Base-by-base conservation (phyloP, 2,888 invertebrate genomes). In the Epinotia nisella region DNA sequence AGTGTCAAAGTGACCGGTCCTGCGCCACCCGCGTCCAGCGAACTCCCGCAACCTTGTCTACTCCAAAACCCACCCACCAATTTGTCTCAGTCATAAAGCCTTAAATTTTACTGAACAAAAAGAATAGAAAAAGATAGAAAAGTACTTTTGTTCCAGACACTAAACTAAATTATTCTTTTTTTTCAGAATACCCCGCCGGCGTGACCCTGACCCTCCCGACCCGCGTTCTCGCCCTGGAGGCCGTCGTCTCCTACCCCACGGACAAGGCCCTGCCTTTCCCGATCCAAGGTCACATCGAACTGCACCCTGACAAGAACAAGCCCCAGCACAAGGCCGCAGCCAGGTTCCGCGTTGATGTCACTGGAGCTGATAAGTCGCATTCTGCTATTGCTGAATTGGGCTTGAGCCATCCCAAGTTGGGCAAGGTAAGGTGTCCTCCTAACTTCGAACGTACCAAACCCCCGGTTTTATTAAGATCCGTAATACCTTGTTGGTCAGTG, bases 241-340 rank as follows among this genome's bases (percentile, higher is more conserved):
- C 94, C 0, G 82, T 87, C 0, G 90, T 94, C n/a, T 82, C 88
- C 9, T 87, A 91, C 77, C 94, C 95, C 0, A 85, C 87, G 0
- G 82, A 87, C 80, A 87, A 90, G 70, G 81, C 83, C 0, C 67
- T 94, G 29, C 94, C 94, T 0, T 96, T 96, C 77, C 94, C 95
- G 39, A 92, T 95, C 77, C 94, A 95, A 69, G 94, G 95, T 11
- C 96, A 96, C 67, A 80, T 95, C 5, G 90, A 92, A 10, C 89
- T 97, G 55, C 96, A 96, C 84, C 87, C 96, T 67, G 96, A 97
- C 89, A 96, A 96, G 84, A 95, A 95, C 80, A 95, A 95, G 76
- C 96, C 96, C 0, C 94, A 95, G n/a, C 95, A 96, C 77, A 96
- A 96, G 82, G 94, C 96, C 0, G 92, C 94, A 0, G 81, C 96